A percentile compares a stretch with the other conserved stretches of the same genome.
Conservation (phyloP, 2,113 vertebrate genomes). For the Lontra canadensis region DNA sequence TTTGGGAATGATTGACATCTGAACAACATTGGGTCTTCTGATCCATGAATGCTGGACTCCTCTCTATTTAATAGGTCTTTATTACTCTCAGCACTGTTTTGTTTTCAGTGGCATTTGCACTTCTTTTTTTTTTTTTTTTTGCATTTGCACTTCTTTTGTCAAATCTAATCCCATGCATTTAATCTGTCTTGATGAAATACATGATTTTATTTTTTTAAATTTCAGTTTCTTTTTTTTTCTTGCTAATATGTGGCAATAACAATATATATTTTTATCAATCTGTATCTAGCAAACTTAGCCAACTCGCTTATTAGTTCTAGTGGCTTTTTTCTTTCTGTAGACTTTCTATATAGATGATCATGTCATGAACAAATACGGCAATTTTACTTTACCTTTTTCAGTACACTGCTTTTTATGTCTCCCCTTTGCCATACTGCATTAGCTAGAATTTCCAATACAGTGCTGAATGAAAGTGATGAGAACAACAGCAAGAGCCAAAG, state of each 20-base stretch:
- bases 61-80: not conserved
- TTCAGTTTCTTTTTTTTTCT: not conserved
- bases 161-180: not conserved
- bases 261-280: not conserved
- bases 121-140: too few species aligned
- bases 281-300: not conserved
- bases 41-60: accelerated
- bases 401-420: not conserved
- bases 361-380: not conserved
- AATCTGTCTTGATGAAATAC: not conserved
- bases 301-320: not conserved
- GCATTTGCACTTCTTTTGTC: not conserved
- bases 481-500: not conserved
- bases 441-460: not conserved
- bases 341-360: not conserved
- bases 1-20: not conserved
- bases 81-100: not conserved
- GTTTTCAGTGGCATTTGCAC: not conserved
- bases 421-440: not conserved
- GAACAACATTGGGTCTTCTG: not conserved
- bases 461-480: not conserved
- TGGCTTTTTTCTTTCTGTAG: not conserved
- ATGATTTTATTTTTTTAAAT: not conserved
- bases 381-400: not conserved
- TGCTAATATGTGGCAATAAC: not conserved